phyloP scores from a whole-genome alignment of 2,113 vertebrate genomes.

The Prinia subflava region DNA sequence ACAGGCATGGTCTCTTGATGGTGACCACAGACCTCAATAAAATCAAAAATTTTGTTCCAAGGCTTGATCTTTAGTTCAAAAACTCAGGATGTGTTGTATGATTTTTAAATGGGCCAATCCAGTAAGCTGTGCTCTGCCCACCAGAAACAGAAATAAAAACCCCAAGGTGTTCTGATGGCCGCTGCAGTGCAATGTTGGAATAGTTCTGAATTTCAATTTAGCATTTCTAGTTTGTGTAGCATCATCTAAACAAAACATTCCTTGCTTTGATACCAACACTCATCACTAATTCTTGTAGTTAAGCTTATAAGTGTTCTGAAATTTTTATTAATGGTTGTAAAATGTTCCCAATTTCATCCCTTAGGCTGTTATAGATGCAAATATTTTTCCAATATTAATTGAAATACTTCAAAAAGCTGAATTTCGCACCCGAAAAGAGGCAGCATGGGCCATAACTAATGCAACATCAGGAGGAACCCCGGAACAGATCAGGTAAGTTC shows the following conservation, averaged over 20 bases:
- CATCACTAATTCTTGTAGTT: not conserved
- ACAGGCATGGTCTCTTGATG: not conserved
- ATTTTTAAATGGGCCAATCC: not conserved
- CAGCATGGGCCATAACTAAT: slow-evolving; percentile 89
- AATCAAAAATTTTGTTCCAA: not conserved
- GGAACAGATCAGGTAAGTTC: slow-evolving; percentile 82
- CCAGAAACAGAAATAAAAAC: not conserved
- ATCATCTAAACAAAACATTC: not conserved
- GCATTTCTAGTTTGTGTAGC: not conserved
- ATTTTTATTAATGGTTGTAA: not conserved
- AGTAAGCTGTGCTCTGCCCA: not conserved
- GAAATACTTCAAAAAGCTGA: slow-evolving; percentile 93
- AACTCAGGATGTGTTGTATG: not conserved
- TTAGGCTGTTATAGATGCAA: slow-evolving; percentile 88
- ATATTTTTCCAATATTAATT: slow-evolving; percentile 90
- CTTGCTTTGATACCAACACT: not conserved
- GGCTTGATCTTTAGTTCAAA: not conserved
- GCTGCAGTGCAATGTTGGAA: not conserved
- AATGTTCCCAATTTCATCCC: not conserved
- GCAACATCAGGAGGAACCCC: slow-evolving; percentile 87
- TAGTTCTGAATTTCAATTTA: not conserved
- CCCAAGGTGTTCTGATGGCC: not conserved
- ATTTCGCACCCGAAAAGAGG: slow-evolving; percentile 91
- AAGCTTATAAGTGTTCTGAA: not conserved
- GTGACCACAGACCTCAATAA: not conserved